These are phyloP conservation scores for Drosophila ananassae DNA, from an alignment of 1,140 invertebrate genomes.

Conservation along the genomic window DNA sequence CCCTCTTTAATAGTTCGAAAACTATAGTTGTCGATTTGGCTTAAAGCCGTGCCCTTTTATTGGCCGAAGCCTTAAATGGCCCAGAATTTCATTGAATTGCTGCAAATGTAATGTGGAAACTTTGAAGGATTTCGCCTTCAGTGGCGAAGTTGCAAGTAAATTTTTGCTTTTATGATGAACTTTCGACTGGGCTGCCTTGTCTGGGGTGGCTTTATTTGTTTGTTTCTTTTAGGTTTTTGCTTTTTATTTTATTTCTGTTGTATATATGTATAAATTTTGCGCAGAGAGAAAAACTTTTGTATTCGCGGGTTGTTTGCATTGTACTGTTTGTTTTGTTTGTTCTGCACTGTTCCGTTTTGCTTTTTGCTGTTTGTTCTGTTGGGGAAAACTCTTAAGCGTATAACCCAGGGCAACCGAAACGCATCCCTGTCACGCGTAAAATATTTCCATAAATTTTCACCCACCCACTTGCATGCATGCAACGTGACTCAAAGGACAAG, in stretches of 20 bases:
- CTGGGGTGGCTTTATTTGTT: constrained; percentile 46
- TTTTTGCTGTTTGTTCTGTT: constrained; percentile 65
- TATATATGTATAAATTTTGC: constrained; percentile 31
- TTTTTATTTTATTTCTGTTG: constrained; percentile 5
- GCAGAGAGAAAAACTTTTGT: constrained; percentile 45
- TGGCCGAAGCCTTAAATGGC: constrained; percentile 42
- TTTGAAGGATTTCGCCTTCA: constrained; percentile 42
- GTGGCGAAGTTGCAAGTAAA: constrained; percentile 48
- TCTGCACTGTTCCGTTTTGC: constrained; percentile 57
- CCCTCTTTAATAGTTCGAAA: neutral
- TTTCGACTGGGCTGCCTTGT: constrained; percentile 37
- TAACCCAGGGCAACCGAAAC: constrained; percentile 52
- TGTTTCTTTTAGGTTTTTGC: constrained; percentile 39
- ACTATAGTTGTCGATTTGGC: no score
- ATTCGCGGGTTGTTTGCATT: constrained; percentile 50
- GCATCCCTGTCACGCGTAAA: constrained; percentile 71
- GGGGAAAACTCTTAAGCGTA: constrained; percentile 57
- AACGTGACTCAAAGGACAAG: constrained; percentile 63
- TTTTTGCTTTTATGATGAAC: constrained; percentile 50
- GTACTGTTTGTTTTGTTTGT: constrained; percentile 57
- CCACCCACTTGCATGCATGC: constrained; percentile 53
- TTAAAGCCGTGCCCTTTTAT: constrained; percentile 12
- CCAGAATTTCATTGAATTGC: constrained; percentile 34
- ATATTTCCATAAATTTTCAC: constrained; percentile 70
- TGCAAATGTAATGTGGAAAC: constrained; percentile 37